Evolutionary conservation across 2,797 vertebrate species (phyloP).

Genomic region (Crocodylus rhombifer): DNA sequence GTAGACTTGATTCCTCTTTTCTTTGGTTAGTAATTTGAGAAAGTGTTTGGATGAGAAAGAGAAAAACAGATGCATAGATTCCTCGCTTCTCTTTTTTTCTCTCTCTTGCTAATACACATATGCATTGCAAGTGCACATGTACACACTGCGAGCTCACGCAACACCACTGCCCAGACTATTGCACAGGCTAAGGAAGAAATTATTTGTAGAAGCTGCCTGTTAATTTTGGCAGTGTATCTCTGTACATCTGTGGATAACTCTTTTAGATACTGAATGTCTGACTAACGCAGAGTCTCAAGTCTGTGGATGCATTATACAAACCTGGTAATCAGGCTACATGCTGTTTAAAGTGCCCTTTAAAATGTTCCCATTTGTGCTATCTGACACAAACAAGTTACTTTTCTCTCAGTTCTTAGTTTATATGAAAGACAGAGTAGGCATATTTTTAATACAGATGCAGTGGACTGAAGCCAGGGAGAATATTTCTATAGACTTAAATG

Average conservation of each 20-base stretch:
- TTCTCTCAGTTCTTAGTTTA: not conserved
- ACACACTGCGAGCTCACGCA: not conserved
- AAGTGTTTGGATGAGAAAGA: not conserved
- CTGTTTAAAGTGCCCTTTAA: not conserved
- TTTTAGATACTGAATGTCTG: not conserved
- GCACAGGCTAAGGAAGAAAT: not conserved
- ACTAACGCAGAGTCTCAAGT: not conserved
- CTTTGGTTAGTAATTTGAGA: conserved; percentile 23
- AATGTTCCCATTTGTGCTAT: not conserved
- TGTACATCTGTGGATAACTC: not conserved
- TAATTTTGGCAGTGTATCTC: not conserved
- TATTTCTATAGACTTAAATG: not conserved
- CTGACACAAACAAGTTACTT: conserved; percentile 17
- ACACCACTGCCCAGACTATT: not conserved
- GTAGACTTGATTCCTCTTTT: conserved; percentile 2
- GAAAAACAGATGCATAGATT: not conserved
- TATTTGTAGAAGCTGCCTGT: not conserved
- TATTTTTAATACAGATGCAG: conserved; percentile 20
- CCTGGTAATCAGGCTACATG: not conserved
- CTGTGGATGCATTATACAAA: not conserved
- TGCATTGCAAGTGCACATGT: too few relatives aligned
- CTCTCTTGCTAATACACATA: not conserved
- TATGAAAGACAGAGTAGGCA: not conserved
- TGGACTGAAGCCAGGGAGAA: not conserved
- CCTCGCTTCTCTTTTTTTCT: not conserved